phyloP scores from a whole-genome alignment of 2,113 vertebrate species.

The Nibea coibor region DNA sequence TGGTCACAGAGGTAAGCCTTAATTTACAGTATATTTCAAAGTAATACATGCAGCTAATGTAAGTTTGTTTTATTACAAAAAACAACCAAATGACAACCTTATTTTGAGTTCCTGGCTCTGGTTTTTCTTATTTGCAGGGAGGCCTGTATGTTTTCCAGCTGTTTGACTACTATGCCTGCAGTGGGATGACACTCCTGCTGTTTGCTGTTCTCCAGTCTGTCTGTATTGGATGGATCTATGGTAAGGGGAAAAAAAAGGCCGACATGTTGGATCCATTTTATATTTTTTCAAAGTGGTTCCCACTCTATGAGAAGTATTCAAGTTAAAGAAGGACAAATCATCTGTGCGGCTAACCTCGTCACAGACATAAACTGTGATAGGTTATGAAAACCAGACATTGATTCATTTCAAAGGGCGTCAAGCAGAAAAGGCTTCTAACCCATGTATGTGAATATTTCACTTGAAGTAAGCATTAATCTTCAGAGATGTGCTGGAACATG shows the following conservation, averaged over 20 bases:
- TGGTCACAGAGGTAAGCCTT: slow-evolving; percentile 82
- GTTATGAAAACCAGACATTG: neutral
- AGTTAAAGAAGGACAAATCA: neutral
- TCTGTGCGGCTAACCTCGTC: neutral
- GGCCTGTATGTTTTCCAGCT: slow-evolving; percentile 97
- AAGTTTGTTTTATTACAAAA: neutral
- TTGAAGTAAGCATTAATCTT: neutral
- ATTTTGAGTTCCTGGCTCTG: neutral
- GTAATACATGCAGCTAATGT: neutral
- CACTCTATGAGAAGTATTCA: neutral
- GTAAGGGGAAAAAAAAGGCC: slow-evolving; percentile 79
- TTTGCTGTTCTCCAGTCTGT: slow-evolving; percentile 90
- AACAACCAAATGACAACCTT: neutral
- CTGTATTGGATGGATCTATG: slow-evolving; percentile 94
- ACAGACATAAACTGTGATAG: too few relatives aligned
- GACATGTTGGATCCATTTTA: too few relatives aligned
- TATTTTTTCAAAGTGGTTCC: neutral
- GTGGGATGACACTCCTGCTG: slow-evolving; percentile 90
- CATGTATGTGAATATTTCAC: neutral
- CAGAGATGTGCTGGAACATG: neutral
- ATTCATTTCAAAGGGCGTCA: neutral
- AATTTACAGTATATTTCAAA: neutral
- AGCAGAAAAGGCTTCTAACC: too few relatives aligned
- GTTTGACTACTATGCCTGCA: slow-evolving; percentile 95
- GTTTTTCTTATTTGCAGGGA: slow-evolving; percentile 81